A percentile compares a stretch with the other conserved stretches of the same genome.
These are phyloP conservation scores for Camponotus pennsylvanicus DNA, from an alignment of 1,140 invertebrate species.

Conservation along the genomic window DNA sequence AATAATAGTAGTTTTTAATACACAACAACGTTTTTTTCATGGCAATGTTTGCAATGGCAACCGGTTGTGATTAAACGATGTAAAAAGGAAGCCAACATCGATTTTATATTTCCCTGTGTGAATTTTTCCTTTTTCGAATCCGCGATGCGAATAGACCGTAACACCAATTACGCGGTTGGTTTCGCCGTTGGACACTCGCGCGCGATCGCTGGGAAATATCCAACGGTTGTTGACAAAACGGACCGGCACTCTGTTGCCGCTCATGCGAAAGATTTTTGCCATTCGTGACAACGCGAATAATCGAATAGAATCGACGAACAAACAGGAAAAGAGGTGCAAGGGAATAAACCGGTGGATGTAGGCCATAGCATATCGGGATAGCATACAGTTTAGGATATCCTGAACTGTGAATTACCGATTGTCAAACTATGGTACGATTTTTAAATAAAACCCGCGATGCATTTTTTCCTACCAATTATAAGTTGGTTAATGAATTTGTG, in stretches of 20 bases:
- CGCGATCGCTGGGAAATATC: slow-evolving; percentile 28
- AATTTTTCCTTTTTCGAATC: slow-evolving; percentile 40
- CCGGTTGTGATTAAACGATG: neutral
- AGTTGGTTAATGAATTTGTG: neutral
- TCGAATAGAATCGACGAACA: neutral
- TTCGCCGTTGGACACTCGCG: slow-evolving; percentile 40
- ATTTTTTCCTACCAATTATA: neutral
- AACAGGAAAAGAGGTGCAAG: neutral
- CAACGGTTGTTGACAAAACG: slow-evolving; percentile 67
- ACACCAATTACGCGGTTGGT: slow-evolving; percentile 62
- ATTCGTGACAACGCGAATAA: slow-evolving; percentile 26
- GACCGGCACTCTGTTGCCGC: slow-evolving; percentile 46
- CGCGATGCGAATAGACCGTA: slow-evolving; percentile 42
- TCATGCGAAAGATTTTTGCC: slow-evolving; percentile 60
- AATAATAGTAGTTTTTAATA: no score
- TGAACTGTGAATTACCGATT: neutral
- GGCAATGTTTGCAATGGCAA: neutral
- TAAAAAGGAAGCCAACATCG: slow-evolving; percentile 33
- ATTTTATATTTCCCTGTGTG: slow-evolving; percentile 37
- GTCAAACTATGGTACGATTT: neutral
- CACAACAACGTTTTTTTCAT: neutral
- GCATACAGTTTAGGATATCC: neutral
- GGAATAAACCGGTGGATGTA: neutral
- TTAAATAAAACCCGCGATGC: neutral
- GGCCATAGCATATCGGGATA: no score